Evolutionary conservation across 2,113 vertebrate species (phyloP).

Genomic region (Odocoileus virginianus): DNA sequence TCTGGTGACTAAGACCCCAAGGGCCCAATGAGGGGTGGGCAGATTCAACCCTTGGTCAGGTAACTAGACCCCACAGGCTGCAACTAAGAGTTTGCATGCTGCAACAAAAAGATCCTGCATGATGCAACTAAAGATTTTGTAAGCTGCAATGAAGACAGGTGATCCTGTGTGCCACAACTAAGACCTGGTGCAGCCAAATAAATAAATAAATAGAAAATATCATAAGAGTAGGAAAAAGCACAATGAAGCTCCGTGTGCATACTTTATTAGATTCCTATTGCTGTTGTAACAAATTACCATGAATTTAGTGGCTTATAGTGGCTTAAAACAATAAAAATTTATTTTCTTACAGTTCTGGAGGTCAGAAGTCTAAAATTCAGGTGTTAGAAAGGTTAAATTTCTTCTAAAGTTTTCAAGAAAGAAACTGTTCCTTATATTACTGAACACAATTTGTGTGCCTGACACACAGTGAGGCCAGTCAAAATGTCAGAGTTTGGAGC

Average conservation of each 20-base stretch:
- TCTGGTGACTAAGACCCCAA: background rate
- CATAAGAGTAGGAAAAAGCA: background rate
- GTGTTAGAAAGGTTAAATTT: background rate
- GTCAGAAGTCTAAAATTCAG: background rate
- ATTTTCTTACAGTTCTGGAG: background rate
- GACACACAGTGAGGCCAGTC: background rate
- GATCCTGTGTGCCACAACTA: background rate
- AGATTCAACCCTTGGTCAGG: background rate
- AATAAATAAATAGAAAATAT: background rate
- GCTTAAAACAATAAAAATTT: background rate
- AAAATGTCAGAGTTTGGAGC: background rate
- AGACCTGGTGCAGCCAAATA: background rate
- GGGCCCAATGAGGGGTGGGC: rapidly evolving
- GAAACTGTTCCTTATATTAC: background rate
- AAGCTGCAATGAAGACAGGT: background rate
- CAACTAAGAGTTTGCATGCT: background rate
- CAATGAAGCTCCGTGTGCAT: background rate
- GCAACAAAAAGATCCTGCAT: background rate
- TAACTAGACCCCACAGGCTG: background rate
- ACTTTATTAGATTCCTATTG: background rate
- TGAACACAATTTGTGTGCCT: background rate
- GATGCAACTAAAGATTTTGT: background rate
- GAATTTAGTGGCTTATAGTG: background rate
- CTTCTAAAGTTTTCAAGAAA: background rate
- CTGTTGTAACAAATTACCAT: background rate